Evolutionary conservation across 2,797 vertebrate species (phyloP).

Genomic region (Bufotes viridis): DNA sequence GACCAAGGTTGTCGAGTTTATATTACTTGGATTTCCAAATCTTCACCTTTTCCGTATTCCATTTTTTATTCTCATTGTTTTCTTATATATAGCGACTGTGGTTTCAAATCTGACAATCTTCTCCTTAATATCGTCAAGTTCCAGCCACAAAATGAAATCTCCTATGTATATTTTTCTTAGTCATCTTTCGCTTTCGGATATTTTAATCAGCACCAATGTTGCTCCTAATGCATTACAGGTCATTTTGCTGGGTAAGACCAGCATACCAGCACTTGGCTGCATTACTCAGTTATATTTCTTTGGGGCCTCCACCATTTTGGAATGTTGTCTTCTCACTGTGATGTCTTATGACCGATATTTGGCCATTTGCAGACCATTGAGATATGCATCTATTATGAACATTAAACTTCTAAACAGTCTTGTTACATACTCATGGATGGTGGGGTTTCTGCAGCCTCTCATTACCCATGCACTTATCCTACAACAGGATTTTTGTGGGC

Average conservation of each 20-base stretch:
- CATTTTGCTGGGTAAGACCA: slow-evolving; percentile 41
- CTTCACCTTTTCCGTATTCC: not conserved
- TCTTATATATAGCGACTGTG: not conserved
- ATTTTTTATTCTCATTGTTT: not conserved
- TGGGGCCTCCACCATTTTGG: slow-evolving; percentile 73
- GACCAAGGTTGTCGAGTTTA: not conserved
- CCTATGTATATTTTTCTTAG: slow-evolving; percentile 29
- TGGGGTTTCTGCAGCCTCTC: slow-evolving; percentile 61
- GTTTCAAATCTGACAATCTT: not conserved
- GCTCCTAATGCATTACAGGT: not conserved
- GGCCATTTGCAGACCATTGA: slow-evolving; percentile 73
- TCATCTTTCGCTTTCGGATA: slow-evolving; percentile 7
- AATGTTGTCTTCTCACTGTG: slow-evolving; percentile 74
- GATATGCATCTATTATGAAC: slow-evolving; percentile 70
- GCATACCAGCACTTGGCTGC: slow-evolving; percentile 68
- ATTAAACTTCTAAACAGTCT: slow-evolving; percentile 55
- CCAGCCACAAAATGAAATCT: not conserved
- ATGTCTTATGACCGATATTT: slow-evolving; percentile 76
- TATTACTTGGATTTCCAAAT: slow-evolving; percentile 13
- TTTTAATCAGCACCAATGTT: not conserved
- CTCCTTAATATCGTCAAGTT: not conserved
- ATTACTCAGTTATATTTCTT: slow-evolving; percentile 72
- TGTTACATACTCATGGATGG: slow-evolving; percentile 54
- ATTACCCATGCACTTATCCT: slow-evolving; percentile 53
- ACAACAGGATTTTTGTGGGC: slow-evolving; percentile 44